Conservation (phyloP, 2,797 vertebrate species). For the Microctenopoma steveboyesi region DNA sequence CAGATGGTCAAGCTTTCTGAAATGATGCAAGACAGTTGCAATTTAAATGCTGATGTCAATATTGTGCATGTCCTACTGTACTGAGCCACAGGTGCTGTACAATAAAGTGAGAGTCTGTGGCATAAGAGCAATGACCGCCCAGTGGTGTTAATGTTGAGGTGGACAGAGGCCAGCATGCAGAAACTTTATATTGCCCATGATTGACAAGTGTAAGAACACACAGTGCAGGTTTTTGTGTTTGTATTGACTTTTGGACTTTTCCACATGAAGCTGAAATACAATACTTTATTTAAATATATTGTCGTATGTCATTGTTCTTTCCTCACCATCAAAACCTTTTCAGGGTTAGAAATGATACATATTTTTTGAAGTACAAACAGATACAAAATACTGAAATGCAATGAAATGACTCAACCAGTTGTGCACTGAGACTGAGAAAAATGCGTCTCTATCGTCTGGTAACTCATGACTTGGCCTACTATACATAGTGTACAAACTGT, state of each 20-base stretch:
- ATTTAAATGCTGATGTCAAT: constrained; percentile 47
- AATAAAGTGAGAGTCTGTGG: constrained; percentile 33
- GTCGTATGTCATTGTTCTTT: too few relatives aligned
- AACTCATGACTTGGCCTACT: neutral
- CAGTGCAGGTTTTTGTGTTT: too few relatives aligned
- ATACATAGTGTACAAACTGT: too few relatives aligned
- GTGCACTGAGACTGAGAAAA: too few relatives aligned
- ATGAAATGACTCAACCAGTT: neutral
- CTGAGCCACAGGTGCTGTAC: constrained; percentile 20
- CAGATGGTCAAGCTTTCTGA: constrained; percentile 68
- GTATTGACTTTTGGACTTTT: too few relatives aligned
- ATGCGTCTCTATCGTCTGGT: too few relatives aligned
- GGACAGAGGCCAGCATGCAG: too few relatives aligned
- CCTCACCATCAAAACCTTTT: neutral
- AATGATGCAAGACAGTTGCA: constrained; percentile 26
- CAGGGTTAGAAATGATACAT: neutral
- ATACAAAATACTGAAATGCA: neutral
- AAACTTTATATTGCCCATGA: too few relatives aligned
- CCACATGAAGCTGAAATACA: too few relatives aligned
- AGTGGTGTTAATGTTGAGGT: too few relatives aligned
- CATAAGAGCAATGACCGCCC: neutral
- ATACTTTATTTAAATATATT: too few relatives aligned
- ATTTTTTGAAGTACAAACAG: neutral
- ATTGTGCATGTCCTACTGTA: constrained; percentile 31
- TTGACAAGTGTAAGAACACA: too few relatives aligned